Base-by-base conservation (phyloP, 2,888 invertebrate species). In the Dasysyrphus tricinctus region DNA sequence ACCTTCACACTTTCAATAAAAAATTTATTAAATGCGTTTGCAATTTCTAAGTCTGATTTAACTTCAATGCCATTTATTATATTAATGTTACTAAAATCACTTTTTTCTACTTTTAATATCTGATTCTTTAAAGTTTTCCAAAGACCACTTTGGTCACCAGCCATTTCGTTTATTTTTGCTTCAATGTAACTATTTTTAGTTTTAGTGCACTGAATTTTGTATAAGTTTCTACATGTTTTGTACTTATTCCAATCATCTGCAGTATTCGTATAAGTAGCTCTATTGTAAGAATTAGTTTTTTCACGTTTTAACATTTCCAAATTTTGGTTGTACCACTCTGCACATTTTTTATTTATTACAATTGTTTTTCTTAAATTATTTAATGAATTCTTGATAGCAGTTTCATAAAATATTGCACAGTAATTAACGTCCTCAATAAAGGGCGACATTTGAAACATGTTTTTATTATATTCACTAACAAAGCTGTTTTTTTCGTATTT, bases 101-200 rank as follows among this genome's bases (percentile, higher is more conserved):
- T n/a, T n/a, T n/a, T n/a, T n/a, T n/a, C n/a, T n/a, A n/a, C n/a
- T n/a, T n/a, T n/a, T n/a, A n/a, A n/a, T n/a, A n/a, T n/a, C n/a
- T n/a, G n/a, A n/a, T n/a, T 44, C n/a, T 44, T 44, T 44, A 44
- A 16, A n/a, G 56, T 34, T 34, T 56, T 56, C 56, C 34, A 56
- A 8, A 56, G 19, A 14, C 4, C 69, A 3, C 5, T 69, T 54
- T 69, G 54, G n/a, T 69, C 54, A 14, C 69, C 29, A 19, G 67
- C 69, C 11, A 14, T 69, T n/a, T 39, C 37, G 5, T 16, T 54
- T 39, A 69, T 24, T 39, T 69, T 51, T n/a, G 37, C 3, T 54
- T 69, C 54, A 14, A 69, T 54, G 14, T 14, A 54, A 14, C 11
- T 11, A 14, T 19, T 24, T 69, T 69, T 39, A 9, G 69, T 12